These are phyloP conservation scores for Orthonyx spaldingii DNA, from an alignment of 2,113 vertebrate species.

Conservation along the genomic window DNA sequence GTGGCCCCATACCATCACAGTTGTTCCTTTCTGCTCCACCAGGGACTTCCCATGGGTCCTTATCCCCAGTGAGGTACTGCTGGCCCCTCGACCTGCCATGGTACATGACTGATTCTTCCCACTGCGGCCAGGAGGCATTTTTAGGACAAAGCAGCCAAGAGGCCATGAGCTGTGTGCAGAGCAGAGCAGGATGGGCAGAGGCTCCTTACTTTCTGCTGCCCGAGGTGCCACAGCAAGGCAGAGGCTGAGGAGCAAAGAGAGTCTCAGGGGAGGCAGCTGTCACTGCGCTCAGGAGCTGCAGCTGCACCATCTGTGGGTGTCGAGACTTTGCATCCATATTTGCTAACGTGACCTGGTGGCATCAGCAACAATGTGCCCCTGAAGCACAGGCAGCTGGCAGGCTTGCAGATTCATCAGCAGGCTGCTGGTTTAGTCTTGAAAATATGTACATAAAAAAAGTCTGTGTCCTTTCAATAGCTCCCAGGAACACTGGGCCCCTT, in stretches of 20 bases:
- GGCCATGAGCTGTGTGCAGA: neutral
- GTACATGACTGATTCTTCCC: neutral
- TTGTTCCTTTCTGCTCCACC: accelerated
- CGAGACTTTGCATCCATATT: neutral
- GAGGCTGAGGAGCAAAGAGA: too few species aligned
- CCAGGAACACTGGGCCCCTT: neutral
- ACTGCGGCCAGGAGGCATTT: neutral
- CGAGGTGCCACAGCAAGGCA: neutral
- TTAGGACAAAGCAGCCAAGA: neutral
- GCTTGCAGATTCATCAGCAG: neutral
- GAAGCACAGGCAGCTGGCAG: neutral
- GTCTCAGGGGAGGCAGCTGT: neutral
- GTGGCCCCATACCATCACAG: accelerated
- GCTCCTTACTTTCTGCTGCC: neutral
- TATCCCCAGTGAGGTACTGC: neutral
- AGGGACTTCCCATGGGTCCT: neutral
- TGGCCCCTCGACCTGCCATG: neutral
- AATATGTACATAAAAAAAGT: neutral
- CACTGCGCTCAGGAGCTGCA: neutral
- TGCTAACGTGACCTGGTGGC: neutral
- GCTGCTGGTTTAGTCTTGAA: neutral
- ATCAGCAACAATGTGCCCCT: neutral
- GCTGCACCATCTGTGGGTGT: neutral
- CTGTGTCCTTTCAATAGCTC: neutral
- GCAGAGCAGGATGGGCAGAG: neutral